Evolutionary conservation across 37 sponge, comb jelly and placozoan genomes (phyloP).

Genomic region (Theonella swinhoei): DNA sequence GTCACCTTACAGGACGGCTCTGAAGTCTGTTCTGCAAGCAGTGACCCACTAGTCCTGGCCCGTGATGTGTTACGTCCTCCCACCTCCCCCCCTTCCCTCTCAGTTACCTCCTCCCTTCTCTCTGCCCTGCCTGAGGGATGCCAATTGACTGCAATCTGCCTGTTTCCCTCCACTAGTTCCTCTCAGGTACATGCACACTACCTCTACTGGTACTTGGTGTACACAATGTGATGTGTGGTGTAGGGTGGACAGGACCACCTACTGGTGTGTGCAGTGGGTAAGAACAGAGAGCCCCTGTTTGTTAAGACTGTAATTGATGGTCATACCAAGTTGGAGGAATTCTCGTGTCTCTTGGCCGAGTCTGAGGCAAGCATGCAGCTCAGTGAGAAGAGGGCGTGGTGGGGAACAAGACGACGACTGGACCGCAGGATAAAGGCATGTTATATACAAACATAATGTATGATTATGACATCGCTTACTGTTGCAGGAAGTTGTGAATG

Average conservation of each 20-base stretch:
- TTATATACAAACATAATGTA: slow-evolving; percentile 6
- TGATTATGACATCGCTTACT: neutral
- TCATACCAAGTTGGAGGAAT: neutral
- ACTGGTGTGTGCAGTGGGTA: neutral
- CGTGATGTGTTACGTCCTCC: neutral
- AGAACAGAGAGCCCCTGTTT: neutral
- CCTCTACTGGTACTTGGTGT: neutral
- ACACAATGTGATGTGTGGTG: too few relatives aligned
- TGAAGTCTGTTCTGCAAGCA: neutral
- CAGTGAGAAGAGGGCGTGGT: slow-evolving; percentile 45
- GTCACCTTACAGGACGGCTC: neutral
- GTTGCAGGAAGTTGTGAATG: slow-evolving; percentile 14
- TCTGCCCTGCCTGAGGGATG: slow-evolving; percentile 38
- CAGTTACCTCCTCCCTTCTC: slow-evolving; percentile 16
- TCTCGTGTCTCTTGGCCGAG: neutral
- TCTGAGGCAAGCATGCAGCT: slow-evolving; percentile 9
- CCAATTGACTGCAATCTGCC: slow-evolving; percentile 19
- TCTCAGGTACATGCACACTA: neutral
- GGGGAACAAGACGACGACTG: slow-evolving; percentile 34
- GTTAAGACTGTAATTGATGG: neutral
- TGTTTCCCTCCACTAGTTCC: slow-evolving; percentile 25
- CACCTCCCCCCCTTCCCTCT: slow-evolving; percentile 18
- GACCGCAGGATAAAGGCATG: slow-evolving; percentile 26
- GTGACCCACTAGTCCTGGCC: neutral
- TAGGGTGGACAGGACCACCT: neutral